Conservation (phyloP, 2,888 invertebrate genomes). For the Campoplex nolae region DNA sequence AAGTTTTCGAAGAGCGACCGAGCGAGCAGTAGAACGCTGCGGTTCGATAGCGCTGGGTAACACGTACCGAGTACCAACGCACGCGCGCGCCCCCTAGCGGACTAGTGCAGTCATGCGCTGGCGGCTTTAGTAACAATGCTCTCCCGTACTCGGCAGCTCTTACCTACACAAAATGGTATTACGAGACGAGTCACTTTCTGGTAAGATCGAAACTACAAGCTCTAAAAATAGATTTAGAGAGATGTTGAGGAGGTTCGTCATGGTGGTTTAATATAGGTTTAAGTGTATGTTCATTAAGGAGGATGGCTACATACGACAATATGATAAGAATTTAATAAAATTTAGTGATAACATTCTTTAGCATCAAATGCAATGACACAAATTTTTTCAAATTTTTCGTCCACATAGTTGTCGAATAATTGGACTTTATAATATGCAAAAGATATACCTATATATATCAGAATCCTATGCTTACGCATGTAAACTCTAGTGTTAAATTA, state of each 20-base stretch:
- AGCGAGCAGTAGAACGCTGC: conserved; percentile 17
- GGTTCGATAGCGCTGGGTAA: conserved; percentile 65
- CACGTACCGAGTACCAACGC: conserved; percentile 44
- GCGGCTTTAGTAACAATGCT: conserved; percentile 68
- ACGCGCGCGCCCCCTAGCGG: conserved; percentile 38
- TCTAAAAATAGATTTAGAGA: conserved; percentile 55
- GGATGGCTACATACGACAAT: no score
- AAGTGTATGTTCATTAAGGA: no score
- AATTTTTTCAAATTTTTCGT: no score
- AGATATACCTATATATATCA: no score
- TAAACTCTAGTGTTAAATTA: no score
- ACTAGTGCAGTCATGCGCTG: conserved; percentile 57
- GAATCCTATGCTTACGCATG: no score
- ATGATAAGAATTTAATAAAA: no score
- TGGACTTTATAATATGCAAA: no score
- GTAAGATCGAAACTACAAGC: conserved; percentile 72
- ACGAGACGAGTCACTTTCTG: conserved; percentile 82
- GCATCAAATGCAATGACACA: no score
- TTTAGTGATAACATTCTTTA: no score
- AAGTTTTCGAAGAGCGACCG: conserved; percentile 63
- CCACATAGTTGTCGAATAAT: no score
- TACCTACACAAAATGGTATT: conserved; percentile 74
- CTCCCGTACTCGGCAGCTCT: conserved; percentile 57
- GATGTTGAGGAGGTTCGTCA: conserved; percentile 38
- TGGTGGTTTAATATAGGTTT: no score